Conservation (phyloP, 2,797 vertebrate genomes). For the Mallotus villosus region DNA sequence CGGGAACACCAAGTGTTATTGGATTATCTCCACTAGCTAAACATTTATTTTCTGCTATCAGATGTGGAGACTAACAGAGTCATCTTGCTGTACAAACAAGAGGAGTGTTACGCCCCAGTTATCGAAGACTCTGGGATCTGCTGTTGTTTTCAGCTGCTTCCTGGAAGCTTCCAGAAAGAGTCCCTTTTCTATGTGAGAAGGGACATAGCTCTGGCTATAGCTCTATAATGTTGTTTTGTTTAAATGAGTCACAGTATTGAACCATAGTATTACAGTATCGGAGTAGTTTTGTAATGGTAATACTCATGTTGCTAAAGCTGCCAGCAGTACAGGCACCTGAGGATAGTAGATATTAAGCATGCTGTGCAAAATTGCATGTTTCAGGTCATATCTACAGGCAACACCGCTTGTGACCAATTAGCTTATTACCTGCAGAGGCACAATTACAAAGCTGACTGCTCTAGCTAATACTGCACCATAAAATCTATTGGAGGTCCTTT, state of each 20-base stretch:
- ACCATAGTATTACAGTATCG: background rate
- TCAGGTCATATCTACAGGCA: slow-evolving; percentile 65
- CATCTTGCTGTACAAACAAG: slow-evolving; percentile 53
- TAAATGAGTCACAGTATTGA: background rate
- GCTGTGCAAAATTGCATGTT: slow-evolving; percentile 66
- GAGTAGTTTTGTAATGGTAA: background rate
- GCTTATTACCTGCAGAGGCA: slow-evolving; percentile 71
- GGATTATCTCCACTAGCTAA: slow-evolving; percentile 61
- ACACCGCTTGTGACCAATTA: slow-evolving; percentile 74
- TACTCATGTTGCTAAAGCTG: background rate
- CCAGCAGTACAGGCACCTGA: slow-evolving; percentile 38
- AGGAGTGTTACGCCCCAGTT: slow-evolving; percentile 34
- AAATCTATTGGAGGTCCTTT: slow-evolving; percentile 75
- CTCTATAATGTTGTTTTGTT: no score
- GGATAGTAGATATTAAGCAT: slow-evolving; percentile 54
- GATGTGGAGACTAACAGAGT: slow-evolving; percentile 43
- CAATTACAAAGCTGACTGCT: slow-evolving; percentile 78
- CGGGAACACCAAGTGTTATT: slow-evolving; percentile 41
- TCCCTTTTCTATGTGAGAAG: background rate
- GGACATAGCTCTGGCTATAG: background rate
- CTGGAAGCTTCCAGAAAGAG: background rate
- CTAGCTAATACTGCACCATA: slow-evolving; percentile 73
- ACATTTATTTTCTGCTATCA: slow-evolving; percentile 68
- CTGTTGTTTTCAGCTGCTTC: slow-evolving; percentile 9
- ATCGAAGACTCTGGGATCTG: slow-evolving; percentile 19